Base-by-base conservation (phyloP, 53 echinoderm and acorn worm species). In the Henricia sp. region DNA sequence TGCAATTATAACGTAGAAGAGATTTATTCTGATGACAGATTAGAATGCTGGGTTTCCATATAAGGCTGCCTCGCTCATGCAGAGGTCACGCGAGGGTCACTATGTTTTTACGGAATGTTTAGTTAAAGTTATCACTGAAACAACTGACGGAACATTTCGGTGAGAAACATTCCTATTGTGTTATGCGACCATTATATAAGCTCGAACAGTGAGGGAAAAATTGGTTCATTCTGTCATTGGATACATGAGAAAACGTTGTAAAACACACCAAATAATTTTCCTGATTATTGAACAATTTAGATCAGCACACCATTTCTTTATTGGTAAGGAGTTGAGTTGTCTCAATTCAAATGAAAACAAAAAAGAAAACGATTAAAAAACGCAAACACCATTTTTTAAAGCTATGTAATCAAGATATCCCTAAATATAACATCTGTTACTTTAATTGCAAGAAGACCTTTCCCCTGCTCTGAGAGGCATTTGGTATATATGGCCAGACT, bases 381-480 rank as follows among this genome's bases (percentile, higher is more conserved):
- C 12, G 19, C 52, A 3, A 6, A 6, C 52, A n/a, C 23, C 21
- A 37, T 40, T 0, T 23, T 23, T 19, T 40, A 67, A 5, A 19
- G 23, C 21, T 37, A 67, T 67, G 38, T 38, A 39, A 67, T 40
- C 36, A 33, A 27, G 28, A 27, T 48, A 48, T 17, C 50, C 20
- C 21, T 20, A 24, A 24, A 17, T 21, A 26, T 21, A 30, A 37
- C 75, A 75, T 55, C 75, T 75, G 75, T 56, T 39, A 9, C 11
- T 23, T 25, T 56, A 75, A 56, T 75, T 58, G 58, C 59, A 57
- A 75, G 27, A 1, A 75, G 75, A 41, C 75, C 58, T 26, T 27
- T 19, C 27, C n/a, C 28, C 56, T 75, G 72, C 52, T 72, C 72
- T 52, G 23, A 72, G 23, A 53, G 53, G 52, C 41, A 42, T 16